Conservation (phyloP, 2,888 invertebrate species). For the Drosophila suboccidentalis region DNA sequence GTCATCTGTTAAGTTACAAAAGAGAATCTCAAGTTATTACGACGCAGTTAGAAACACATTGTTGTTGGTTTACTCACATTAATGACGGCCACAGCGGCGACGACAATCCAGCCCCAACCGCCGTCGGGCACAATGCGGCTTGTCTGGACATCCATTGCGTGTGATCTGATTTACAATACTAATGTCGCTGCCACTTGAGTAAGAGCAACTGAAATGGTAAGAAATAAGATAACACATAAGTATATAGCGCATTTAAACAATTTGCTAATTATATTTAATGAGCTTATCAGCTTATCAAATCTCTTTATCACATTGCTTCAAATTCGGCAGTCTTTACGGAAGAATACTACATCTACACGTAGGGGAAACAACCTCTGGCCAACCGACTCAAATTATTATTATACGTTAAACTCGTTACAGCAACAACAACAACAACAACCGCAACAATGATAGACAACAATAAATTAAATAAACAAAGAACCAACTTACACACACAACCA, state of each 20-base stretch:
- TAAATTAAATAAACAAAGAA: conserved; percentile 20
- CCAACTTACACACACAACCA: conserved; percentile 15
- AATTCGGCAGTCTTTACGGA: conserved; percentile 5
- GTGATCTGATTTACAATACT: conserved; percentile 5
- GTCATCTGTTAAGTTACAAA: conserved; percentile 86
- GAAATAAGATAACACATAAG: conserved; percentile 17
- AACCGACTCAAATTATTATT: conserved; percentile 11
- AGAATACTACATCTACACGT: neutral
- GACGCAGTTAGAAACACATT: no score
- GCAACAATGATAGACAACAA: conserved; percentile 5
- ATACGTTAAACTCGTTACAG: conserved; percentile 9
- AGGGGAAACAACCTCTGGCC: neutral
- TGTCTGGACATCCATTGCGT: conserved; percentile 66
- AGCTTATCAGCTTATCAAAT: conserved; percentile 51
- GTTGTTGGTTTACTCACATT: conserved; percentile 87
- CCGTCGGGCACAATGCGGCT: conserved; percentile 87
- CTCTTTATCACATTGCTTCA: conserved; percentile 19
- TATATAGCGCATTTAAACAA: conserved; percentile 29
- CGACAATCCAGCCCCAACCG: conserved; percentile 91
- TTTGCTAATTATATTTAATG: conserved; percentile 35
- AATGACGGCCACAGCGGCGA: conserved; percentile 88
- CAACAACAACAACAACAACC: conserved; percentile 2
- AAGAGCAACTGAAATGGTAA: conserved; percentile 23
- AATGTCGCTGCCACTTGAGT: conserved; percentile 8
- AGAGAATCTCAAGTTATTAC: neutral